Conservation (phyloP, 2,113 vertebrate species). For the Circaetus gallicus region DNA sequence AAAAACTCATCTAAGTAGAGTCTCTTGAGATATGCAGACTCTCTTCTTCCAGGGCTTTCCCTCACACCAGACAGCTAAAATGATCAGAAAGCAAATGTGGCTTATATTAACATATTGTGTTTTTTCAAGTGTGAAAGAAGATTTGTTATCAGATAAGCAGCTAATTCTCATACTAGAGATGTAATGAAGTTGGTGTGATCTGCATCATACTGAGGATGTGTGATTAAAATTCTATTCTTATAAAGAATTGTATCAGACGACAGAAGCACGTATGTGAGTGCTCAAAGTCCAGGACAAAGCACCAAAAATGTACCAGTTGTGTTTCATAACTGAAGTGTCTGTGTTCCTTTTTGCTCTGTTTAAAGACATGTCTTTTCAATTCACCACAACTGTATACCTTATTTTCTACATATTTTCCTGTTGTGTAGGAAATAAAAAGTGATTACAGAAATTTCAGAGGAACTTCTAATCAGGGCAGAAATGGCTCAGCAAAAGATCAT, state of each 20-base stretch:
- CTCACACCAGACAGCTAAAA: neutral
- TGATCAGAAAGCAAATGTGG: neutral
- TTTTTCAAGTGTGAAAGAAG: slow-evolving; percentile 1
- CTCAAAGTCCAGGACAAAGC: neutral
- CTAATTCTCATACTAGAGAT: neutral
- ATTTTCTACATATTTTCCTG: neutral
- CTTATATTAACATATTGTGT: neutral
- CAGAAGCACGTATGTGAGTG: neutral
- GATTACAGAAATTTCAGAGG: neutral
- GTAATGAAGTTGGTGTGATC: neutral
- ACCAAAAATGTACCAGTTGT: neutral
- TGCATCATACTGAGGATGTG: neutral
- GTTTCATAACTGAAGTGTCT: neutral
- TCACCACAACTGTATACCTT: neutral
- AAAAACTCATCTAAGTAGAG: rapidly evolving
- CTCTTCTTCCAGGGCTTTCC: neutral
- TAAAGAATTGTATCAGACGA: neutral
- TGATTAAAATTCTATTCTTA: neutral
- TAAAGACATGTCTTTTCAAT: neutral
- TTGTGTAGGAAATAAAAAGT: neutral
- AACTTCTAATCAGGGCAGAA: neutral
- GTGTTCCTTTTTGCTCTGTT: neutral
- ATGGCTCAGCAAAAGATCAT: neutral
- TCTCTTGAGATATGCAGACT: neutral
- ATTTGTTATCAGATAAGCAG: neutral